Evolutionary conservation across 1,140 invertebrate genomes (phyloP), one percentile per base, ranked within the genome.

Genomic region (Saccostrea glomerata): DNA sequence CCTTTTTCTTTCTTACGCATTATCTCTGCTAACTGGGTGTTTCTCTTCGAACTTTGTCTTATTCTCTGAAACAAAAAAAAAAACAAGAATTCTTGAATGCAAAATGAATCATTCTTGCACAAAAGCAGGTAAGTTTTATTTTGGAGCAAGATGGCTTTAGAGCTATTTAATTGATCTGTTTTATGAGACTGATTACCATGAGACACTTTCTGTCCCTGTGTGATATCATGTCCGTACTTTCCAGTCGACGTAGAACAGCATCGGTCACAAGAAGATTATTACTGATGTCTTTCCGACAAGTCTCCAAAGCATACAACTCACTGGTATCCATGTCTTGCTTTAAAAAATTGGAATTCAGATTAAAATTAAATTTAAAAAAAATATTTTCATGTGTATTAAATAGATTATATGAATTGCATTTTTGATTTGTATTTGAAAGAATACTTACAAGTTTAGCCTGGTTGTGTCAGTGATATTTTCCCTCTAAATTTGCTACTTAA

Each of bases 21-120:
- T 30, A 82, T 82, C 25, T 82, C 73, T 30, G 40, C 40, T 17
- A 82, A 25, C 11, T 82, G 25, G 25, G 73, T 30, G 73, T 82
- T 82, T 82, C 73, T 20, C 25, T 36, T 47, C 36, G 73, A n/a
- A 63, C 73, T 47, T 4, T 82, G 25, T 36, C 25, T 47, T 36
- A 82, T 30, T 47, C 40, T 82, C 73, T 82, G 73, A 82, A 82
- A 77, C 36, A 40, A 77, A 30, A 77, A 30, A n/a, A 36, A 20
- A 13, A n/a, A 70, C 23, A 36, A 23, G n/a, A 20, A 20, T 63
- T 63, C n/a, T 6, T 20, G 17, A 63, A 3, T 63, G 58, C 17
- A 63, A 63, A n/a, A n/a, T 60, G n/a, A 20, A 47, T 47, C 47
- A 47, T 47, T 47, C 2, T 47, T 7, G 47, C 47, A 47, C 47